Evolutionary conservation across 2,797 vertebrate genomes (phyloP).

Genomic region (Ctenosaura bakeri): DNA sequence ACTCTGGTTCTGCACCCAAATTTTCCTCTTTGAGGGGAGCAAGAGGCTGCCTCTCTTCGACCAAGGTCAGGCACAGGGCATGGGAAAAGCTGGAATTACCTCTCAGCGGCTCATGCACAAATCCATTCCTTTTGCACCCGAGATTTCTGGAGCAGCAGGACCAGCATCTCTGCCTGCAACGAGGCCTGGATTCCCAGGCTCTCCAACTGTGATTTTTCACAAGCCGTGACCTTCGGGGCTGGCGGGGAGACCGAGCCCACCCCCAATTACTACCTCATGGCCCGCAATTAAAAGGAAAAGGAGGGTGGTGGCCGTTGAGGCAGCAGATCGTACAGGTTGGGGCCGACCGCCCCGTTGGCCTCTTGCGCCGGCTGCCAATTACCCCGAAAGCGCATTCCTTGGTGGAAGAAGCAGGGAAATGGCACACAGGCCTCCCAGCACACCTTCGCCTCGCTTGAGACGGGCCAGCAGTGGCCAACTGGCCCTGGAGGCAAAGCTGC

Average conservation of each 20-base stretch:
- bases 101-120: not conserved
- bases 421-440: constrained; percentile 29
- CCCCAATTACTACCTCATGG: not conserved
- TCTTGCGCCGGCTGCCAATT: constrained; percentile 28
- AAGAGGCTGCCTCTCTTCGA: accelerated
- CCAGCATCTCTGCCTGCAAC: constrained; percentile 39
- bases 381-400: not conserved
- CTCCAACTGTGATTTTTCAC: constrained; percentile 27
- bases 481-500: constrained; percentile 42
- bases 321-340: not conserved
- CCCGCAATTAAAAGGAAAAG: not conserved
- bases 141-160: constrained; percentile 55
- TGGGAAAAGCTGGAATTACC: constrained; percentile 47
- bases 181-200: not conserved
- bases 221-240: not conserved
- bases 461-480: constrained; percentile 24
- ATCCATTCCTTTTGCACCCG: constrained; percentile 23
- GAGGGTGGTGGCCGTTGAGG: not conserved
- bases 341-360: not conserved
- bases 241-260: not conserved
- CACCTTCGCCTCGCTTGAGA: constrained; percentile 11
- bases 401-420: constrained; percentile 4
- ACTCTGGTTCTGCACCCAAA: not conserved
- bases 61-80: constrained; percentile 21
- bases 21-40: not conserved